Conservation (phyloP, 2,113 vertebrate species). For the Raphicerus campestris region DNA sequence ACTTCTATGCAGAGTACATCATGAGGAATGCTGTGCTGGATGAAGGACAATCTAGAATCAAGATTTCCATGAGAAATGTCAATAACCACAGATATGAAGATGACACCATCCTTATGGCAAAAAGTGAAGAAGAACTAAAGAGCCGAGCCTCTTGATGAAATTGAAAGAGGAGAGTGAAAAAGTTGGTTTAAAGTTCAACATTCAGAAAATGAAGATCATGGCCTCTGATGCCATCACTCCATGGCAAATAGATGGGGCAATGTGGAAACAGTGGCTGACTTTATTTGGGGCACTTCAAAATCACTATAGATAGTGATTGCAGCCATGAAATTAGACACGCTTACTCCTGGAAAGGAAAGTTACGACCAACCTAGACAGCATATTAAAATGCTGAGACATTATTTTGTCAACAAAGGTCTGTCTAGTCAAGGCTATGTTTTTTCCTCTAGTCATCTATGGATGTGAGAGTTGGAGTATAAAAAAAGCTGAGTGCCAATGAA, state of each 20-base stretch:
- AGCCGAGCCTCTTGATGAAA: neutral
- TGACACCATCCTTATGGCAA: neutral
- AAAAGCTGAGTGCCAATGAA: no score
- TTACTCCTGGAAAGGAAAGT: no score
- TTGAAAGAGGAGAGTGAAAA: neutral
- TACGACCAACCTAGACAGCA: no score
- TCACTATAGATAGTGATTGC: no score
- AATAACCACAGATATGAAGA: neutral
- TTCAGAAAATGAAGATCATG: neutral
- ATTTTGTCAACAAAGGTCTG: accelerated
- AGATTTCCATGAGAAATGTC: neutral
- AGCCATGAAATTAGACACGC: no score
- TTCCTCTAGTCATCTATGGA: no score
- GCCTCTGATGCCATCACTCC: neutral
- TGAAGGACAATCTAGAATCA: neutral
- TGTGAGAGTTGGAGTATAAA: no score
- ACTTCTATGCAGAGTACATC: neutral
- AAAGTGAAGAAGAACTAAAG: neutral
- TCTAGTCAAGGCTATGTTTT: no score
- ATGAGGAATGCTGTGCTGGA: neutral
- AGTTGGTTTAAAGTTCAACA: neutral
- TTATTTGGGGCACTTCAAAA: no score
- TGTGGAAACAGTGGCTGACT: no score
- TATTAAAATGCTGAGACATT: no score
- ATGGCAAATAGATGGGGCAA: no score